Percentiles rank a stretch among this genome's conserved stretches.
phyloP scores from a whole-genome alignment of 2,888 invertebrate species.

The Anorthoa munda region DNA sequence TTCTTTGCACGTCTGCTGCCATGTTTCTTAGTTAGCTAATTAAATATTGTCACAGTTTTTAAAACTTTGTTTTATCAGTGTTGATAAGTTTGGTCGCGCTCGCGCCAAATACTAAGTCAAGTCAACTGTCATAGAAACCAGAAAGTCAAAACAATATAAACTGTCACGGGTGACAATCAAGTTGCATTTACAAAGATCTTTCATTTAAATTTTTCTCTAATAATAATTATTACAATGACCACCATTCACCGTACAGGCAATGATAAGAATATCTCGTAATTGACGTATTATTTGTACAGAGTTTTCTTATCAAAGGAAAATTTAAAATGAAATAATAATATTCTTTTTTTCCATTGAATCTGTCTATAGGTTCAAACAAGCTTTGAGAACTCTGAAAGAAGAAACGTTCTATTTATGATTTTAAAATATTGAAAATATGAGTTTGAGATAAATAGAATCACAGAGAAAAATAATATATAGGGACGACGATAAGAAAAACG shows the following conservation, averaged over 20 bases:
- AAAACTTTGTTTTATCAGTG: not conserved
- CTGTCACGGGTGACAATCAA: not conserved
- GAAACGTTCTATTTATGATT: not conserved
- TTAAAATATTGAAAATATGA: no score
- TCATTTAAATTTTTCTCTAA: no score
- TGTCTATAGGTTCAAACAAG: not conserved
- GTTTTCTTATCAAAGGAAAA: no score
- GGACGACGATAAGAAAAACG: not conserved
- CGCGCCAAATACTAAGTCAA: slow-evolving; percentile 6
- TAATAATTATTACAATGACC: no score
- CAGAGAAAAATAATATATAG: no score
- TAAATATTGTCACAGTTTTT: not conserved
- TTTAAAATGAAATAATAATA: no score
- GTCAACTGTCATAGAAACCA: not conserved
- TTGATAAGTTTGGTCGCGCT: not conserved
- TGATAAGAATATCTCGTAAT: no score
- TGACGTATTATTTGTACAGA: not conserved
- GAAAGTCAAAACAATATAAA: slow-evolving; percentile 10
- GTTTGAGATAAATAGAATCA: no score
- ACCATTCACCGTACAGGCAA: no score
- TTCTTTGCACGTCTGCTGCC: slow-evolving; percentile 84
- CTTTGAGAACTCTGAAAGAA: not conserved
- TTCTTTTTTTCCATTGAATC: no score
- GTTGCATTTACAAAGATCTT: not conserved
- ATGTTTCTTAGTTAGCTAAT: slow-evolving; percentile 64